Evolutionary conservation across 2,888 invertebrate species (phyloP).

Genomic region (Drosophila antonietae): DNA sequence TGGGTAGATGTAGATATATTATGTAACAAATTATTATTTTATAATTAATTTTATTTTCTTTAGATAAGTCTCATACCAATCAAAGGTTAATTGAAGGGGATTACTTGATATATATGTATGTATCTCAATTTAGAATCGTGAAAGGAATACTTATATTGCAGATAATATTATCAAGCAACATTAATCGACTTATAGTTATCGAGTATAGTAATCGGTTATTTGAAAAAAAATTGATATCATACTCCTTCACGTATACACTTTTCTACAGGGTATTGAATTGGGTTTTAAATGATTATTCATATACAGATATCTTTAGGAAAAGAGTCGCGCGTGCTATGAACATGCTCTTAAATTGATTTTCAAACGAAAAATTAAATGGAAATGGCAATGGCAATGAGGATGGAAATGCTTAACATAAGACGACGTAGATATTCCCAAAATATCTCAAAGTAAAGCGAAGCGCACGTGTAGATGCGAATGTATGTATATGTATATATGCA

Average conservation of each 20-base stretch:
- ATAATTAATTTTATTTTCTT: no score
- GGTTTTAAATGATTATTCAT: background rate
- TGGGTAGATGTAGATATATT: no score
- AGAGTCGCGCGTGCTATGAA: background rate
- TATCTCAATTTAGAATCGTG: no score
- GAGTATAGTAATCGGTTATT: background rate
- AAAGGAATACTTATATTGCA: no score
- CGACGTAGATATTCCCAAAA: slow-evolving; percentile 28
- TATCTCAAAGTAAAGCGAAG: slow-evolving; percentile 6
- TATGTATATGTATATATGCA: no score
- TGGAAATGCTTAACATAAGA: slow-evolving; percentile 23
- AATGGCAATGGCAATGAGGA: background rate
- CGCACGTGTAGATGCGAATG: slow-evolving; percentile 33
- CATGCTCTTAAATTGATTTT: background rate
- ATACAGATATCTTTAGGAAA: background rate
- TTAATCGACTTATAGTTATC: background rate
- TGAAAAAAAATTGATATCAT: background rate
- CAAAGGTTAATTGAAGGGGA: no score
- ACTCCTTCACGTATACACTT: background rate
- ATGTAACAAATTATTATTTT: no score
- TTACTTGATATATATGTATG: no score
- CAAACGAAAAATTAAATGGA: background rate
- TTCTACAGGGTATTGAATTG: background rate
- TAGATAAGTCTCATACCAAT: no score
- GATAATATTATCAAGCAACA: background rate